phyloP scores from a whole-genome alignment of 1,140 invertebrate genomes.

The Zophobas morio region DNA sequence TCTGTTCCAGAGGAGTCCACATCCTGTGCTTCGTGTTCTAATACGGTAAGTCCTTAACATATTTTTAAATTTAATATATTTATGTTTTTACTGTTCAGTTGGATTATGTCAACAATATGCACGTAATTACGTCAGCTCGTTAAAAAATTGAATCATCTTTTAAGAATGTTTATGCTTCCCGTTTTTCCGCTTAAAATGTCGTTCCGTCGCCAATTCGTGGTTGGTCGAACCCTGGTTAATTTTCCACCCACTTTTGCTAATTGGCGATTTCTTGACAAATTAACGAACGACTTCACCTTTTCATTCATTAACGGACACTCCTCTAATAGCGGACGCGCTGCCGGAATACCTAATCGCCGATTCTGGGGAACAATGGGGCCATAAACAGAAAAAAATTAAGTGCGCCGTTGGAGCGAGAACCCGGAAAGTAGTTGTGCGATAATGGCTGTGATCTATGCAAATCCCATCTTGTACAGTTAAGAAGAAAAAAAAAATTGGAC shows the following conservation, averaged over 20 bases:
- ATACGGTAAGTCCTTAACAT: not conserved
- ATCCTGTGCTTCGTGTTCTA: no score
- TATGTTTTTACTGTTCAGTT: not conserved
- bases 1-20: not conserved
- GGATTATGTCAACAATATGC: slow-evolving; percentile 37
- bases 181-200: not conserved
- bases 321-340: slow-evolving; percentile 14
- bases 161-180: slow-evolving; percentile 29
- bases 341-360: slow-evolving; percentile 9
- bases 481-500: not conserved
- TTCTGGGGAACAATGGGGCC: slow-evolving; percentile 20
- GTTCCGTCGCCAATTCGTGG: not conserved
- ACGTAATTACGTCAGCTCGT: slow-evolving; percentile 37
- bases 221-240: not conserved
- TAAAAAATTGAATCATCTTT: slow-evolving; percentile 34
- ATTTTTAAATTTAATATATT: not conserved
- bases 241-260: slow-evolving; percentile 1
- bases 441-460: not conserved
- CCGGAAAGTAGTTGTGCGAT: not conserved
- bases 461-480: not conserved
- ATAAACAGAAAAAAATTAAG: slow-evolving; percentile 21
- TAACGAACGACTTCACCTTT: slow-evolving; percentile 9
- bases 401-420: not conserved
- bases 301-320: slow-evolving; percentile 26
- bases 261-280: slow-evolving; percentile 21